These are phyloP conservation scores for Salpingus planirostris DNA, from an alignment of 2,888 invertebrate species.

Conservation along the genomic window DNA sequence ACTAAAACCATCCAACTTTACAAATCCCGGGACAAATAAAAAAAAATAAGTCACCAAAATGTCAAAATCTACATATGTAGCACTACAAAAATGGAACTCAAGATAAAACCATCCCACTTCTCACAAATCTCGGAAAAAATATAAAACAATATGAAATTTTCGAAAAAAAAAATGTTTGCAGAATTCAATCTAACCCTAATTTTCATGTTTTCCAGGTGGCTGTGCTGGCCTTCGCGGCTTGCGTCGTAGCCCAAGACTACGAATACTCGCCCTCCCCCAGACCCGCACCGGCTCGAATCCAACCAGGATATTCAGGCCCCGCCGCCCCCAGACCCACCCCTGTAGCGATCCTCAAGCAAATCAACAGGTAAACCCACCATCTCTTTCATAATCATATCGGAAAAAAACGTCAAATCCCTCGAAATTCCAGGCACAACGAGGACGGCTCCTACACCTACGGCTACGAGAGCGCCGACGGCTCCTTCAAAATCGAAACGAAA, in stretches of 20 bases:
- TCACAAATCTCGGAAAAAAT: too few relatives aligned
- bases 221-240: slow-evolving; percentile 36
- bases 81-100: too few relatives aligned
- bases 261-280: slow-evolving; percentile 43
- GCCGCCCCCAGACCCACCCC: slow-evolving; percentile 49
- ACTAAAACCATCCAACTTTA: too few relatives aligned
- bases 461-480: slow-evolving; percentile 80
- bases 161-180: too few relatives aligned
- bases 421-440: slow-evolving; percentile 73
- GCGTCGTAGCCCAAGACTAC: slow-evolving; percentile 46
- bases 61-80: too few relatives aligned
- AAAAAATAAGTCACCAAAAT: too few relatives aligned
- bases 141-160: too few relatives aligned
- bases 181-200: too few relatives aligned
- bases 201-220: slow-evolving; percentile 35
- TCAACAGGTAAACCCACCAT: slow-evolving; percentile 66
- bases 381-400: too few relatives aligned
- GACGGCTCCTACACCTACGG: slow-evolving; percentile 88
- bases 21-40: too few relatives aligned
- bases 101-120: too few relatives aligned
- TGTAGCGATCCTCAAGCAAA: slow-evolving; percentile 77
- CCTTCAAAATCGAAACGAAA: slow-evolving; percentile 86
- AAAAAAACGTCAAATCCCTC: too few relatives aligned
- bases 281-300: slow-evolving; percentile 39
- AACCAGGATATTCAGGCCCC: slow-evolving; percentile 39